A percentile compares a stretch with the other conserved stretches of the same genome.
Evolutionary conservation across 2,113 vertebrate species (phyloP).

Genomic region (Nycticorax nycticorax): DNA sequence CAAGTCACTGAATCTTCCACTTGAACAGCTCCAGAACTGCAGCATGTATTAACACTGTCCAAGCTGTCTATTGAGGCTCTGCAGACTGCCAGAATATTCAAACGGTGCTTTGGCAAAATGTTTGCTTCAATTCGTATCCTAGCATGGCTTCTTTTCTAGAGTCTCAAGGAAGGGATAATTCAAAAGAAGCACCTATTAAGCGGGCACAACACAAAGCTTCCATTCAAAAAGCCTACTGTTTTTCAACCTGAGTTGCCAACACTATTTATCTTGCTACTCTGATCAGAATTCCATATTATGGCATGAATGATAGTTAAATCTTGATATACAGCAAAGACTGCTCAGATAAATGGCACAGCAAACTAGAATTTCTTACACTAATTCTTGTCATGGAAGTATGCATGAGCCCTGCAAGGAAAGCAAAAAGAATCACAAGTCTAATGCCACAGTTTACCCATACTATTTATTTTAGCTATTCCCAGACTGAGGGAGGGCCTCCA

Average conservation of each 20-base stretch:
- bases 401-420: not conserved
- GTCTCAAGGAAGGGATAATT: not conserved
- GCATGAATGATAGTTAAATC: not conserved
- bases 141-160: not conserved
- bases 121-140: not conserved
- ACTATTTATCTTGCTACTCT: not conserved
- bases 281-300: not conserved
- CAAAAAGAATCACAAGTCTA: not conserved
- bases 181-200: conserved; percentile 10
- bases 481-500: not conserved
- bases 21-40: not conserved
- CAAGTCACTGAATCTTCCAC: not conserved
- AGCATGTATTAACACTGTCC: not conserved
- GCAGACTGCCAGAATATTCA: not conserved
- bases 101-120: not conserved
- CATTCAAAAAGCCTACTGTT: not conserved
- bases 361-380: not conserved
- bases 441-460: not conserved
- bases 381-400: not conserved
- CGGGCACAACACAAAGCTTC: not conserved
- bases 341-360: not conserved
- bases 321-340: not conserved
- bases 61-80: not conserved
- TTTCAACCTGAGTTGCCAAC: not conserved
- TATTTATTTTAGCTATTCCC: not conserved